Evolutionary conservation across 2,888 invertebrate species (phyloP), one percentile per base, ranked within the genome.

Genomic region (Meliscaeva auricollis): DNA sequence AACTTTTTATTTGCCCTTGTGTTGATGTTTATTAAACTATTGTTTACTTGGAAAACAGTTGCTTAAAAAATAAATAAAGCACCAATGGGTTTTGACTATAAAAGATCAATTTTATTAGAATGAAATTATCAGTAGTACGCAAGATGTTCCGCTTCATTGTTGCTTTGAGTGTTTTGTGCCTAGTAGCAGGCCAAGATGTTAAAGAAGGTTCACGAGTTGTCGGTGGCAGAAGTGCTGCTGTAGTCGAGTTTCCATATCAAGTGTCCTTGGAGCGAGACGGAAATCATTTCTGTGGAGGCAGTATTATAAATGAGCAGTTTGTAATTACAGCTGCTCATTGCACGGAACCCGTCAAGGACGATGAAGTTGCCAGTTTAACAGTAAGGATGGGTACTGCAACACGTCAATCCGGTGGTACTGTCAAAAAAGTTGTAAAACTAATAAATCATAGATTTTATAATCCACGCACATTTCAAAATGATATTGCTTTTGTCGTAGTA

Each of bases 241-340:
- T 38, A 3, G 1, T 5, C 5, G 17, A 58, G 1, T 17, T 17
- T 17, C 17, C 35, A 7, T 58, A 58, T 7, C 58, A 58, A 17
- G 22, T 41, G 0, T 58, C 58, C 8, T 5, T 35, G 1, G 20
- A 38, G 8, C 1, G 1, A n/a, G 0, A 11, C 0, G 22, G 38
- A 1, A 0, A 1, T 1, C 58, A 58, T 38, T 58, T 58, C 22
- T 58, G 58, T 38, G 58, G 58, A 8, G 58, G 58, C 6, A 38
- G 20, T 38, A 2, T 35, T 8, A 1, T 38, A 6, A n/a, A 11
- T 3, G n/a, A n/a, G n/a, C 2, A 13, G 1, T 2, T 9, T 3
- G 8, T 15, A 4, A 9, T 54, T 17, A 32, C 54, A 11, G 54
- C 54, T 17, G 54, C 54, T 54, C 54, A 54, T 15, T 54, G 54